Conservation (phyloP, 2,888 invertebrate genomes). For the Drepana falcataria region DNA sequence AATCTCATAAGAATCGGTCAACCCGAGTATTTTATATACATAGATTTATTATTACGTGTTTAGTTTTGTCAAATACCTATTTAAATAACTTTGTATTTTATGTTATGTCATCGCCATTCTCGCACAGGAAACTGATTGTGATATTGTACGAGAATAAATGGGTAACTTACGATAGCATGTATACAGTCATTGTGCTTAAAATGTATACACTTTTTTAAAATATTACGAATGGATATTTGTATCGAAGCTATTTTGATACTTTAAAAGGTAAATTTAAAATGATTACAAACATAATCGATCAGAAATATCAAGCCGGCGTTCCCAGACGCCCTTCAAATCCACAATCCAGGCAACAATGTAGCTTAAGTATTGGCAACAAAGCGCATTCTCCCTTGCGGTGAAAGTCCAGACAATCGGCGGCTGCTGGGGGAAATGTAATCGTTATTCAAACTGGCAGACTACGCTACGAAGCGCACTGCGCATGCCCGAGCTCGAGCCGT, state of each 20-base stretch:
- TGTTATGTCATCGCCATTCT: not conserved
- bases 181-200: no score
- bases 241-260: no score
- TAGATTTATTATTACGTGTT: no score
- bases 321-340: not conserved
- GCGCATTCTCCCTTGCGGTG: conserved; percentile 35
- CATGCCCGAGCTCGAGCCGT: conserved; percentile 58
- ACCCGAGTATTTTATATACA: no score
- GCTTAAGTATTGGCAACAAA: conserved; percentile 27
- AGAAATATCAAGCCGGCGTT: conserved; percentile 8
- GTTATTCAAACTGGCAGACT: conserved; percentile 67
- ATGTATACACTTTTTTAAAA: no score
- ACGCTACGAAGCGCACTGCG: conserved; percentile 54
- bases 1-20: no score
- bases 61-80: not conserved
- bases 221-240: no score
- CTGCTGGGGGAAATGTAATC: conserved; percentile 61
- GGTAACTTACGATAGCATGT: not conserved
- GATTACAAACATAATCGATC: conserved; percentile 40
- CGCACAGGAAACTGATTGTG: conserved; percentile 1
- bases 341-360: conserved; percentile 15
- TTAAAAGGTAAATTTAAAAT: no score
- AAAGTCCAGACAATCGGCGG: conserved; percentile 53
- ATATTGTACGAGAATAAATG: not conserved
- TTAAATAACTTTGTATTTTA: not conserved